Conservation (phyloP, 2,888 invertebrate genomes). For the Heliconius charithonia region DNA sequence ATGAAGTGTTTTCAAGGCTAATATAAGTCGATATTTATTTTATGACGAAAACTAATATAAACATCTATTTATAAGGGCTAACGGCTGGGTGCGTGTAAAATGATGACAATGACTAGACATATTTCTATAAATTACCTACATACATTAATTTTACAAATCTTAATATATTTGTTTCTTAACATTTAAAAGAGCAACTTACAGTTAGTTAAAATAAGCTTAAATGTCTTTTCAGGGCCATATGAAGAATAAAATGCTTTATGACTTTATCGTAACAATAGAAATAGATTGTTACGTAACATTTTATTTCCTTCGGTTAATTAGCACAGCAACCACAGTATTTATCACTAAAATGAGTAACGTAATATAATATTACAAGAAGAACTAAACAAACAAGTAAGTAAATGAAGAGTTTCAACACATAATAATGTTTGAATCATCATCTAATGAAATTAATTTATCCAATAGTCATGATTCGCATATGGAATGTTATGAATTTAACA, state of each 20-base stretch:
- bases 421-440: background rate
- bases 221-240: conserved; percentile 7
- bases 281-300: background rate
- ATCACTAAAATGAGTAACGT: background rate
- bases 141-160: background rate
- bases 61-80: background rate
- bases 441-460: background rate
- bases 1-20: background rate
- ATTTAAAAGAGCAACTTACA: conserved; percentile 7
- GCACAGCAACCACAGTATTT: background rate
- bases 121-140: background rate
- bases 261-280: background rate
- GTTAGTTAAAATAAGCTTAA: background rate
- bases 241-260: background rate
- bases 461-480: background rate
- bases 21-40: background rate
- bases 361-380: background rate
- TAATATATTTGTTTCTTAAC: background rate
- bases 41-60: background rate
- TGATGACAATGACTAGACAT: background rate
- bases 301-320: background rate
- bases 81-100: background rate
- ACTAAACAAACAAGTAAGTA: background rate
- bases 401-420: background rate
- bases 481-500: background rate